phyloP scores from a whole-genome alignment of 2,797 vertebrate genomes.

The Hydrolagus colliei region DNA sequence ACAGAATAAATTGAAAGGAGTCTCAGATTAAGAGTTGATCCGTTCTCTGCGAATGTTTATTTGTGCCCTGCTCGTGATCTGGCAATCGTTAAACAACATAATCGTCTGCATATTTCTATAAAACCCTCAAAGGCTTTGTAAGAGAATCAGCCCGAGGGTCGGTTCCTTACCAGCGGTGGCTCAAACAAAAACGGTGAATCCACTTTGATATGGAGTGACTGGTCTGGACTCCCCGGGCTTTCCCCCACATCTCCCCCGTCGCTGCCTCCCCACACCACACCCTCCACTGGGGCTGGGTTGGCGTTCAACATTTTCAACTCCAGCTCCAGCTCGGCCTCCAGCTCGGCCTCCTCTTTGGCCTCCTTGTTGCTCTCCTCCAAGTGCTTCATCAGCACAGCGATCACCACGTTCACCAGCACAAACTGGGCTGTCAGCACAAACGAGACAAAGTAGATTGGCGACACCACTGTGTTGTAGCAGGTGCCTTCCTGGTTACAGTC shows the following conservation, averaged over 20 bases:
- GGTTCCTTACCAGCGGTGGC: slow-evolving; percentile 70
- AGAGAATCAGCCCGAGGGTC: background rate
- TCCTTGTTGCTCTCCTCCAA: slow-evolving; percentile 98
- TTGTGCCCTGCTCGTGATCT: background rate
- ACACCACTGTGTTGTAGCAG: slow-evolving; percentile 96
- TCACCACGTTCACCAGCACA: slow-evolving; percentile 94
- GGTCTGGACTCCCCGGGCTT: slow-evolving; percentile 46
- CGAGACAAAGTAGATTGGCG: slow-evolving; percentile 95
- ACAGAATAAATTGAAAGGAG: background rate
- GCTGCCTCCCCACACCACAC: slow-evolving; percentile 52
- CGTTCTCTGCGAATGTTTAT: background rate
- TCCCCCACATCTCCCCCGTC: slow-evolving; percentile 45
- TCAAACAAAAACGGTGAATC: slow-evolving; percentile 65
- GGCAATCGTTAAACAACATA: background rate
- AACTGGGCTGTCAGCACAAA: slow-evolving; percentile 95
- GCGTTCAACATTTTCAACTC: slow-evolving; percentile 66
- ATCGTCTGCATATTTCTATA: background rate
- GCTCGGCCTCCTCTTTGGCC: slow-evolving; percentile 87
- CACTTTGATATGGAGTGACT: slow-evolving; percentile 54
- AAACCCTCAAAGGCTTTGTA: background rate
- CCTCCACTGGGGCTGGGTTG: slow-evolving; percentile 44
- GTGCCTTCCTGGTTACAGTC: slow-evolving; percentile 75
- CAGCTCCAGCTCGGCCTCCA: slow-evolving; percentile 81
- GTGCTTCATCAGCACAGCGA: slow-evolving; percentile 96
- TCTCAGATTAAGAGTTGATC: background rate